These are phyloP conservation scores for Scophthalmus maximus DNA, from an alignment of 2,113 vertebrate species.

Conservation along the genomic window DNA sequence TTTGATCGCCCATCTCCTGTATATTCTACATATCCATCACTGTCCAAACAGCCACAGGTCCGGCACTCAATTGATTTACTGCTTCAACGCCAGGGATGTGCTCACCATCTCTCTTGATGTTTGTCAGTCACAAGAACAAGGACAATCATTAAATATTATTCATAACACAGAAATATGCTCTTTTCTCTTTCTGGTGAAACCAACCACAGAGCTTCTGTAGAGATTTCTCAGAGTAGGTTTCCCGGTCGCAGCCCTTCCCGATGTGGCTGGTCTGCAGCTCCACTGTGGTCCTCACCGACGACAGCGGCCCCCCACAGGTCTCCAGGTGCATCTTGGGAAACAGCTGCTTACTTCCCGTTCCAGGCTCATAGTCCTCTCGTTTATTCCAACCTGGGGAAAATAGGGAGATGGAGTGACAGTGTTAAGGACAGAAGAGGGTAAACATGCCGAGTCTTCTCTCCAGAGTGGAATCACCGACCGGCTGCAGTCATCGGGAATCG, in stretches of 20 bases:
- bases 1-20: slow-evolving; percentile 40
- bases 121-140: background rate
- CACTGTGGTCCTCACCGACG: slow-evolving; percentile 88
- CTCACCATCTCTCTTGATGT: background rate
- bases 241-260: slow-evolving; percentile 93
- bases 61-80: slow-evolving; percentile 9
- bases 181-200: slow-evolving; percentile 41
- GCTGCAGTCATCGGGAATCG: slow-evolving; percentile 21
- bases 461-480: background rate
- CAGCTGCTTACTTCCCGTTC: slow-evolving; percentile 90
- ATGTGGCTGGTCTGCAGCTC: slow-evolving; percentile 93
- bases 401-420: background rate
- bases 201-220: slow-evolving; percentile 95
- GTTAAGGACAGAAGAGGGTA: background rate
- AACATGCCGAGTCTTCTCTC: background rate
- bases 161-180: background rate
- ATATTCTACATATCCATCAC: slow-evolving; percentile 16
- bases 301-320: slow-evolving; percentile 91
- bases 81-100: background rate
- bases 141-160: too few species aligned
- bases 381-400: slow-evolving; percentile 89
- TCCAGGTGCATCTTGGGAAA: slow-evolving; percentile 94
- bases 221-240: slow-evolving; percentile 95
- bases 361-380: slow-evolving; percentile 91
- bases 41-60: slow-evolving; percentile 20